Base-by-base conservation (phyloP, 2,113 vertebrate genomes). In the Acanthochromis polyacanthus region DNA sequence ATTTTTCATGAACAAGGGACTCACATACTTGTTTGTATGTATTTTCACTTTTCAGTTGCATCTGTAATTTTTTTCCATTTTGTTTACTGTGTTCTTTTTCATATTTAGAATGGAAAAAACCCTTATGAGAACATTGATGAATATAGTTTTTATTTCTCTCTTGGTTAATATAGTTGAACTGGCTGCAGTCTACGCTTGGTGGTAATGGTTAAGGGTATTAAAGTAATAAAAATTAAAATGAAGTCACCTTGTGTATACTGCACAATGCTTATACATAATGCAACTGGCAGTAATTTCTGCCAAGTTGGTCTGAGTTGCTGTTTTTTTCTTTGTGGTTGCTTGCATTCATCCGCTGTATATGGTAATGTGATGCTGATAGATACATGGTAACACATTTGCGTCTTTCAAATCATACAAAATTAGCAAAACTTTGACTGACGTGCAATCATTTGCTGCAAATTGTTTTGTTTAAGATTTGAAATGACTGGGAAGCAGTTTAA, bases 401-500 rank as follows among this genome's bases (percentile, higher is more conserved):
- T 43, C 8, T 50, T 65, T 46, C 28, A 63, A 55, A 81, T 80
- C 56, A 38, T 20, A 36, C 16, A 10, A 25, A 67, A 67, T 43
- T 22, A 57, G 23, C 55, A 4, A 28, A 74, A 23, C 12, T 32
- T 23, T 55, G 52, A 73, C 51, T 58, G 32, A 80, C 60, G 61
- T 23, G 22, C 46, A 72, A 53, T 59, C 32, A 52, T 52, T 45
- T 23, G 50, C 45, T 32, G 14, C 46, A 20, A 32, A 67, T 20
- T 66, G 16, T 71, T 22, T 62, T 75, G 43, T 70, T 51, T n/a
- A 50, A 48, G 25, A 75, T 58, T 48, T 69, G 10, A 56, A 64
- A 10, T 36, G 36, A 66, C 50, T 71, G 51, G 74, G 69, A 79
- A 83, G 45, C 55, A 71, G 43, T 80, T 78, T 75, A 65, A 79